These are phyloP conservation scores for Hippotragus niger DNA, from an alignment of 2,113 vertebrate genomes.

Conservation along the genomic window DNA sequence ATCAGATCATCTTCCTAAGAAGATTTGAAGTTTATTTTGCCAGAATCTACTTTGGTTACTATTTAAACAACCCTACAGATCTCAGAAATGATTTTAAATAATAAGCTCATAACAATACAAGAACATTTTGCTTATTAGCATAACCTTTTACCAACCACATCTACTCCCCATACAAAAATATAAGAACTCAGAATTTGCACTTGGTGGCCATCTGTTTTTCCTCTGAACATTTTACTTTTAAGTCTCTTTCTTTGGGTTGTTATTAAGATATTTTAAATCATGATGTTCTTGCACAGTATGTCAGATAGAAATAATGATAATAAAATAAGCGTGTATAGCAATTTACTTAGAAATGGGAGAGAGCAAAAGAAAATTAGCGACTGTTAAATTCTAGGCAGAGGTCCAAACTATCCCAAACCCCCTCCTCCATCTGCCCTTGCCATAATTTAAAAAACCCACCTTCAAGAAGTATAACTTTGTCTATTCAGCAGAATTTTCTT, in stretches of 20 bases:
- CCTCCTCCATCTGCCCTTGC: slow-evolving; percentile 70
- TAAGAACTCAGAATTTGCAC: slow-evolving; percentile 67
- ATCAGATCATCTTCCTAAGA: slow-evolving; percentile 7
- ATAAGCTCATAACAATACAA: slow-evolving; percentile 68
- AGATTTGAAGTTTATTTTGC: slow-evolving; percentile 14
- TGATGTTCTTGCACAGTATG: slow-evolving; percentile 70
- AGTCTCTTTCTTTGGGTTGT: slow-evolving; percentile 72
- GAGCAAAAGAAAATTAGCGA: slow-evolving; percentile 63
- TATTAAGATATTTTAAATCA: slow-evolving; percentile 77
- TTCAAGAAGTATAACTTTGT: slow-evolving; percentile 48
- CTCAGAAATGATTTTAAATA: slow-evolving; percentile 71
- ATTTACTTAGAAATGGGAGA: slow-evolving; percentile 66
- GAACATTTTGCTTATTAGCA: slow-evolving; percentile 79
- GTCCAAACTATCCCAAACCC: slow-evolving; percentile 67
- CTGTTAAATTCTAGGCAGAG: slow-evolving; percentile 72
- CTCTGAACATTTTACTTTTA: slow-evolving; percentile 68
- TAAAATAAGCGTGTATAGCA: slow-evolving; percentile 64
- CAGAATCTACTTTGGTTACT: slow-evolving; percentile 41
- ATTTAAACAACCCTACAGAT: slow-evolving; percentile 61
- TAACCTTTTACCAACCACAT: slow-evolving; percentile 73
- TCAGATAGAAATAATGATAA: slow-evolving; percentile 75
- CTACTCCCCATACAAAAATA: slow-evolving; percentile 65
- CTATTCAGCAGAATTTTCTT: not conserved
- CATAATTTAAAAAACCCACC: slow-evolving; percentile 60
- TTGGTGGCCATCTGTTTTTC: slow-evolving; percentile 73